phyloP scores from a whole-genome alignment of 2,888 invertebrate species.

The Callosobruchus maculatus region DNA sequence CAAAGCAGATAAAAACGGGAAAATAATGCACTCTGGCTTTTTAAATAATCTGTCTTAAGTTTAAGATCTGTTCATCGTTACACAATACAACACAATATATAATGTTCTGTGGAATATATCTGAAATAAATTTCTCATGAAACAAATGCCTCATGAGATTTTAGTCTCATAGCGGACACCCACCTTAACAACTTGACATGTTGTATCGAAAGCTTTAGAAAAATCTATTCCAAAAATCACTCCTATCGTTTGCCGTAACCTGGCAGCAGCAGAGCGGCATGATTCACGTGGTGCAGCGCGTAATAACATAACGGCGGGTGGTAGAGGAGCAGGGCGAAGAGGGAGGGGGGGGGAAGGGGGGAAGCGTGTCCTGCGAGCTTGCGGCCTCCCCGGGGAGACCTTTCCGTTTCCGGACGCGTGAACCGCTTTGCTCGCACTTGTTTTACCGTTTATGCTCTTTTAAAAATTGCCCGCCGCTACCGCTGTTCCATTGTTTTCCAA shows the following conservation, averaged over 20 bases:
- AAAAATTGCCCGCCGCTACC: conserved; percentile 29
- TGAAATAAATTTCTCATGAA: too few species aligned
- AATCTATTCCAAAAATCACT: not conserved
- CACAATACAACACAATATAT: too few species aligned
- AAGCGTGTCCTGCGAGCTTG: conserved; percentile 18
- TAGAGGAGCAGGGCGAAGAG: conserved; percentile 47
- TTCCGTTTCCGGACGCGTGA: conserved; percentile 33
- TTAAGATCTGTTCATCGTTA: too few species aligned
- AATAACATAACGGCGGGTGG: conserved; percentile 45
- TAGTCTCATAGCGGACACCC: too few species aligned
- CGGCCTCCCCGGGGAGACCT: conserved; percentile 38
- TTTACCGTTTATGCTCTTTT: conserved; percentile 36
- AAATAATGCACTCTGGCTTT: too few species aligned
- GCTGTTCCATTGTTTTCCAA: not conserved
- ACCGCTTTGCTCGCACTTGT: conserved; percentile 41
- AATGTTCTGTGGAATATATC: too few species aligned
- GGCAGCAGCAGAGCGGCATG: not conserved
- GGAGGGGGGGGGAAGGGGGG: conserved; percentile 13
- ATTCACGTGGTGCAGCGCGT: conserved; percentile 19
- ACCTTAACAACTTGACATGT: too few species aligned
- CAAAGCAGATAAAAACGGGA: too few species aligned
- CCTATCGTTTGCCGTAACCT: not conserved
- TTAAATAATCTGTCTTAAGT: too few species aligned
- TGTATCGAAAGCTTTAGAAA: too few species aligned
- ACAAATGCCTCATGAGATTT: too few species aligned